phyloP scores from a whole-genome alignment of 1,140 invertebrate genomes.

The Adelges cooleyi region DNA sequence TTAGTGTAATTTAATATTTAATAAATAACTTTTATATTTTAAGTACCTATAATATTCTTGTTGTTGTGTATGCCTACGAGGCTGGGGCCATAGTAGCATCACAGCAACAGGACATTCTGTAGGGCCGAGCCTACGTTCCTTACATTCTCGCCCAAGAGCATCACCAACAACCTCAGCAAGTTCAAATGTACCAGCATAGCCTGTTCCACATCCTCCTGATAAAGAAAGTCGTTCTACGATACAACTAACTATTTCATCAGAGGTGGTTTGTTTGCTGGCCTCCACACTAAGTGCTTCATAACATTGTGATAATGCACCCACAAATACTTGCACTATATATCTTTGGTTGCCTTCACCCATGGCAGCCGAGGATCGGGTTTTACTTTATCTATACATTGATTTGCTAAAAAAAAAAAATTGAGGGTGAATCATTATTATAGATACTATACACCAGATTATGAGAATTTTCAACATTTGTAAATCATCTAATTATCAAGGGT shows the following conservation, averaged over 20 bases:
- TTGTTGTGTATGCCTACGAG: slow-evolving; percentile 33
- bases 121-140: slow-evolving; percentile 74
- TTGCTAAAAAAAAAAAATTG: neutral
- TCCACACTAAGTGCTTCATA: slow-evolving; percentile 84
- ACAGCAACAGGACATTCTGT: slow-evolving; percentile 81
- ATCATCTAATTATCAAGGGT: too few species aligned
- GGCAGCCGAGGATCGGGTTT: slow-evolving; percentile 7
- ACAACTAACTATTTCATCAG: slow-evolving; percentile 77
- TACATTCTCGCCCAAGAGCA: slow-evolving; percentile 73
- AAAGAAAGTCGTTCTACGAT: slow-evolving; percentile 67
- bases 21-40: neutral
- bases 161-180: slow-evolving; percentile 81
- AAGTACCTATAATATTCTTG: slow-evolving; percentile 47
- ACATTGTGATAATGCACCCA: slow-evolving; percentile 74
- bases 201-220: slow-evolving; percentile 36
- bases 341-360: slow-evolving; percentile 28
- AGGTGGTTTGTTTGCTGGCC: slow-evolving; percentile 80
- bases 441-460: too few species aligned
- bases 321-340: slow-evolving; percentile 58
- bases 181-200: slow-evolving; percentile 56
- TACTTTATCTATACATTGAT: neutral
- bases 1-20: neutral
- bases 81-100: slow-evolving; percentile 86
- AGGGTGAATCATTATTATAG: too few species aligned
- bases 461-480: too few species aligned